A percentile compares a stretch with the other conserved stretches of the same genome.
Conservation (phyloP, 2,888 invertebrate genomes). For the Drosophila testacea region DNA sequence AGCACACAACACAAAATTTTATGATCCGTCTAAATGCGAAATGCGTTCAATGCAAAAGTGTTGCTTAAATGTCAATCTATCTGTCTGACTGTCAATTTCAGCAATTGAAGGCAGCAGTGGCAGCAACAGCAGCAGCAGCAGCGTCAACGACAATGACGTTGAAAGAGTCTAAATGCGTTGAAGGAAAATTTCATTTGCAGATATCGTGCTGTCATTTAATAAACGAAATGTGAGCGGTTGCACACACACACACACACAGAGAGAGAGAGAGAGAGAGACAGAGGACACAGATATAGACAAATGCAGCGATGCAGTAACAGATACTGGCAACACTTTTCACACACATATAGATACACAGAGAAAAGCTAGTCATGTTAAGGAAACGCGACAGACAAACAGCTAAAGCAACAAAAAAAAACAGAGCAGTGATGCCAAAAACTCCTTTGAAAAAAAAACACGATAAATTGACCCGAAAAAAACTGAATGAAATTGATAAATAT, state of each 20-base stretch:
- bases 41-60: slow-evolving; percentile 78
- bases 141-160: slow-evolving; percentile 15
- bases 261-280: slow-evolving; percentile 3
- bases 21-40: slow-evolving; percentile 77
- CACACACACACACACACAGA: slow-evolving; percentile 28
- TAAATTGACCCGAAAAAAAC: too few relatives aligned
- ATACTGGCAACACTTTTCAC: slow-evolving; percentile 79
- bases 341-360: slow-evolving; percentile 32
- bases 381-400: slow-evolving; percentile 61
- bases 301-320: slow-evolving; percentile 80
- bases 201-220: slow-evolving; percentile 84
- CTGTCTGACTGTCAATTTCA: slow-evolving; percentile 79
- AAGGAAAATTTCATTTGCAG: slow-evolving; percentile 84
- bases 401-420: slow-evolving; percentile 3
- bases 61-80: slow-evolving; percentile 82
- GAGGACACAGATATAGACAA: slow-evolving; percentile 51
- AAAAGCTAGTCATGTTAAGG: slow-evolving; percentile 61
- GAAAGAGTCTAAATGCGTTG: slow-evolving; percentile 76
- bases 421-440: too few relatives aligned
- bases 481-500: too few relatives aligned
- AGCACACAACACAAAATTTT: slow-evolving; percentile 60
- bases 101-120: slow-evolving; percentile 70
- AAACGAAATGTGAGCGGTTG: slow-evolving; percentile 79
- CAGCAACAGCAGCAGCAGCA: slow-evolving; percentile 15
- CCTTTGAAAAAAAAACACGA: too few relatives aligned